A percentile compares a stretch with the other conserved stretches of the same genome.
Conservation (phyloP, 2,797 vertebrate species). For the Austrolebias charrua region DNA sequence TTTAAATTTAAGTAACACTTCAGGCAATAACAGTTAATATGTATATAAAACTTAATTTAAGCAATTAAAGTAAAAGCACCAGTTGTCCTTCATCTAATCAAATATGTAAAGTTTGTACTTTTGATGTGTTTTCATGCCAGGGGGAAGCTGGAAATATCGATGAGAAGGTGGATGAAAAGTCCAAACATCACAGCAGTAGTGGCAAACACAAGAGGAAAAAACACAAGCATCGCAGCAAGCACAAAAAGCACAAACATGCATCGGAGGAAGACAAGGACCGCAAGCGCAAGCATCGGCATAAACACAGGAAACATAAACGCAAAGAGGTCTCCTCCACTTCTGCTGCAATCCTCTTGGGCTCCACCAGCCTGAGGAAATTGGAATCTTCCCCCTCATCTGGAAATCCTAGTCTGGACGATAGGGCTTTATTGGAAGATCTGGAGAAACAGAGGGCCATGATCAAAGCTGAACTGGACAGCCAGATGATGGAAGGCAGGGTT, state of each 20-base stretch:
- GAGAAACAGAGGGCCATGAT: slow-evolving; percentile 98
- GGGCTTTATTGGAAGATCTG: slow-evolving; percentile 94
- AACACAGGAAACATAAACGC: slow-evolving; percentile 97
- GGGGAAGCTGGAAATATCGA: slow-evolving; percentile 75
- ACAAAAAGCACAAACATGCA: slow-evolving; percentile 97
- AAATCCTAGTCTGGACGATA: slow-evolving; percentile 89
- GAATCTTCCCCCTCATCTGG: slow-evolving; percentile 75
- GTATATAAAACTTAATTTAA: too few relatives aligned
- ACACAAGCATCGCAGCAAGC: slow-evolving; percentile 98
- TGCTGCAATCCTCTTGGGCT: slow-evolving; percentile 39
- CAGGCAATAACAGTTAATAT: neutral
- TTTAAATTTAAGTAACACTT: neutral
- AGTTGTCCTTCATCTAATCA: too few relatives aligned
- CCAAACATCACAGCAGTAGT: slow-evolving; percentile 76
- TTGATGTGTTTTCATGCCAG: slow-evolving; percentile 23
- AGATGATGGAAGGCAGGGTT: slow-evolving; percentile 90
- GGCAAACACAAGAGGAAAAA: slow-evolving; percentile 98
- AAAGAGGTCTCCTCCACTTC: slow-evolving; percentile 86
- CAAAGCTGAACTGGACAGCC: slow-evolving; percentile 98
- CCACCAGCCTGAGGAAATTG: slow-evolving; percentile 61
- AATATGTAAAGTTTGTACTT: neutral
- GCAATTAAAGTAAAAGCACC: too few relatives aligned
- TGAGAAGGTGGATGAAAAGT: slow-evolving; percentile 75
- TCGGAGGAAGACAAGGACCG: slow-evolving; percentile 94
- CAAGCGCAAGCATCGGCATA: slow-evolving; percentile 96